phyloP scores from a whole-genome alignment of 1,140 invertebrate genomes.

The Drosophila murphyi region DNA sequence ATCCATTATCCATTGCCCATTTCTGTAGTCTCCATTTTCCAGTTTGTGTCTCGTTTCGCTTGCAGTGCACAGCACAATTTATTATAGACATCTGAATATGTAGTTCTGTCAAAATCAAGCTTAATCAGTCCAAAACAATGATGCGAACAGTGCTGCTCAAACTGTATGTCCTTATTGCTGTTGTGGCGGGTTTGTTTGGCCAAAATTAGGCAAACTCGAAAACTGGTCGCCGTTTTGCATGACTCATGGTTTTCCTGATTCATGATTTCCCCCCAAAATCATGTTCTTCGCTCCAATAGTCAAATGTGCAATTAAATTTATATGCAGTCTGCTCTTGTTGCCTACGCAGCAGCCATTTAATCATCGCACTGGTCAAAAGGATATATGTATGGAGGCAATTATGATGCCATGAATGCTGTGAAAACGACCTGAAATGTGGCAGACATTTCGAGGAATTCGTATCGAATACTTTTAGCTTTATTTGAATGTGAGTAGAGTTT shows the following conservation, averaged over 20 bases:
- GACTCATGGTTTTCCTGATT: neutral
- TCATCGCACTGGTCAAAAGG: neutral
- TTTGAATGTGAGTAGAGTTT: no score
- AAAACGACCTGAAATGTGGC: no score
- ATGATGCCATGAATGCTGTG: neutral
- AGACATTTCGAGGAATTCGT: no score
- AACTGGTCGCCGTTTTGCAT: neutral
- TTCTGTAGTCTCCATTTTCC: conserved; percentile 9
- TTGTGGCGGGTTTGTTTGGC: conserved; percentile 5
- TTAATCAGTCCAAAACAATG: conserved; percentile 55
- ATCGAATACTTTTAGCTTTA: no score
- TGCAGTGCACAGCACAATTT: neutral
- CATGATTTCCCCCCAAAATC: conserved; percentile 15
- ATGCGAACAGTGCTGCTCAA: conserved; percentile 8
- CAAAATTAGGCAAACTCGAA: conserved; percentile 16
- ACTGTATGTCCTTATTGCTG: conserved; percentile 7
- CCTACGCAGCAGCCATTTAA: conserved; percentile 19
- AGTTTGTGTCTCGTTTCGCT: conserved; percentile 26
- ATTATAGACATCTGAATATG: no score
- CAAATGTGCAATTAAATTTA: conserved; percentile 65
- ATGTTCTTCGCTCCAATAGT: conserved; percentile 51
- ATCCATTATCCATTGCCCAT: conserved; percentile 1
- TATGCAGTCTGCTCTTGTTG: conserved; percentile 51
- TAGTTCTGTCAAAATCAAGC: no score
- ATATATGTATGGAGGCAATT: conserved; percentile 10